These are phyloP conservation scores for Aricia artaxerxes DNA, from an alignment of 2,888 invertebrate species.

Conservation along the genomic window DNA sequence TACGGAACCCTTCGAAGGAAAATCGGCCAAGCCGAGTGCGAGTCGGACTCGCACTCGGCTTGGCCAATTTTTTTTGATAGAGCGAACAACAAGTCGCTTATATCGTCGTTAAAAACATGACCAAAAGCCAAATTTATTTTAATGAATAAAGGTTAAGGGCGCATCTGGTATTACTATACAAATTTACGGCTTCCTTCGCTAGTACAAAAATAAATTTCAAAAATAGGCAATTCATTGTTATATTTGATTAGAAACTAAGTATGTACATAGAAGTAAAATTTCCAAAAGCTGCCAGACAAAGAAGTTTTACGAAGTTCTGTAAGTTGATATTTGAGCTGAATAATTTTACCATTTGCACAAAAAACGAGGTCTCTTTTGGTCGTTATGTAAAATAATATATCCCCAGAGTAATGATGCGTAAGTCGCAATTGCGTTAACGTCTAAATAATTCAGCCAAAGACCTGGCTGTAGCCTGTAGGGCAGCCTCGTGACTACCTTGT, in stretches of 20 bases:
- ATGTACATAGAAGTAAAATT: too few relatives aligned
- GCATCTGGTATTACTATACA: too few relatives aligned
- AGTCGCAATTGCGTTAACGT: conserved; percentile 6
- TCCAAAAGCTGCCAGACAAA: background rate
- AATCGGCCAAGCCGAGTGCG: too few relatives aligned
- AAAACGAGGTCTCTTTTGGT: background rate
- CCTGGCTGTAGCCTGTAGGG: background rate
- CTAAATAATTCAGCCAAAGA: background rate
- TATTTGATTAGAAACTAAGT: too few relatives aligned
- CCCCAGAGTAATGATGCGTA: background rate
- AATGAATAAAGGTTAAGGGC: too few relatives aligned
- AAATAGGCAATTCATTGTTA: too few relatives aligned
- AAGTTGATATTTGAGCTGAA: background rate
- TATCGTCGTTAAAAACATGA: background rate
- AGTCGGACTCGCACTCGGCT: too few relatives aligned
- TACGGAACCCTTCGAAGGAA: too few relatives aligned
- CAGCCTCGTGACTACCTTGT: background rate
- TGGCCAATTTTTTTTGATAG: background rate
- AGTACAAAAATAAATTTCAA: too few relatives aligned
- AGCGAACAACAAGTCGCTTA: background rate
- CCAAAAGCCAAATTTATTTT: too few relatives aligned
- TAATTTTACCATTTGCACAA: background rate
- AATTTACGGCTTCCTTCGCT: too few relatives aligned
- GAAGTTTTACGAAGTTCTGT: background rate
- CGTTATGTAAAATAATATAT: background rate